phyloP scores from a whole-genome alignment of 1,140 invertebrate genomes.

The Brachionus manjavacas region DNA sequence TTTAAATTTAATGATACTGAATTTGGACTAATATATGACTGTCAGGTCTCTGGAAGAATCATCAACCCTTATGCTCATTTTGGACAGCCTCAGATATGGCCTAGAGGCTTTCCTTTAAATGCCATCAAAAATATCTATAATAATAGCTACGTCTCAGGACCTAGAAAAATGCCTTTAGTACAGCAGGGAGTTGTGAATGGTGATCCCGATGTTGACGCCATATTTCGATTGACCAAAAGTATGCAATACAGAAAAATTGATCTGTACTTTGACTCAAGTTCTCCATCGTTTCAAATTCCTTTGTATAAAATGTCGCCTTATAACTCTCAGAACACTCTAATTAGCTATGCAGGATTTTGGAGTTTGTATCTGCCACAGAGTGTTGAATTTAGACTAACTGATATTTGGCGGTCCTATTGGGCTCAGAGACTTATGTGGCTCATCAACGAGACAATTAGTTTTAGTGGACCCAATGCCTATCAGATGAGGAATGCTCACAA shows the following conservation, averaged over 20 bases:
- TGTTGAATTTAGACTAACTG: slow-evolving; percentile 48
- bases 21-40: not conserved
- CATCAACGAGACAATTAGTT: slow-evolving; percentile 47
- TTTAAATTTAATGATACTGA: not conserved
- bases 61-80: slow-evolving; percentile 50
- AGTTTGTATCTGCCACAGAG: slow-evolving; percentile 48
- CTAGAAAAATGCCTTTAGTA: slow-evolving; percentile 44
- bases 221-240: slow-evolving; percentile 47
- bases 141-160: slow-evolving; percentile 33
- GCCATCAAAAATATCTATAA: slow-evolving; percentile 42
- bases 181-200: slow-evolving; percentile 52
- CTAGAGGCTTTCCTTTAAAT: slow-evolving; percentile 50
- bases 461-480: slow-evolving; percentile 45
- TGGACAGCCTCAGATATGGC: slow-evolving; percentile 50
- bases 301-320: slow-evolving; percentile 47
- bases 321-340: slow-evolving; percentile 53
- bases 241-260: slow-evolving; percentile 43
- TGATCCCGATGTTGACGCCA: slow-evolving; percentile 54
- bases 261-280: slow-evolving; percentile 44
- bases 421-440: slow-evolving; percentile 49
- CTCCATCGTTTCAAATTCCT: slow-evolving; percentile 43
- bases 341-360: slow-evolving; percentile 49
- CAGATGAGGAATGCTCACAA: slow-evolving; percentile 46
- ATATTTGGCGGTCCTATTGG: slow-evolving; percentile 53
- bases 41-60: not conserved